Base-by-base conservation (phyloP, 2,888 invertebrate genomes). In the Mythimna vitellina region DNA sequence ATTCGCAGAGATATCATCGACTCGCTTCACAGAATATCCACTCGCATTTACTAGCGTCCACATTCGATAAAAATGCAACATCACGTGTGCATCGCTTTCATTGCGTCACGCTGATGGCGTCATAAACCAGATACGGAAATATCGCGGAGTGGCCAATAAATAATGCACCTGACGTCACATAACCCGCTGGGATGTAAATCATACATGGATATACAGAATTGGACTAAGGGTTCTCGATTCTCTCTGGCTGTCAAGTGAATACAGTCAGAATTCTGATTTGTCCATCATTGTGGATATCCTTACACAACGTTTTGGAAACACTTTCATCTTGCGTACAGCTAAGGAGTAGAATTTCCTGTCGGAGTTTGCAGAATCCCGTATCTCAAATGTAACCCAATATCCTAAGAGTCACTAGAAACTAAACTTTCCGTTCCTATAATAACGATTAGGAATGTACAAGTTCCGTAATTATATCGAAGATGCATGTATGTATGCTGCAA, bases 131-230 rank as follows among this genome's bases (percentile, higher is more conserved):
- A 29, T 56, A 58, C 42, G 62, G 56, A 67, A 70, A 81, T 80
- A 76, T 76, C 51, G 51, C 54, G 3, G 42, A 62, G 22, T 57
- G 32, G n/a, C 46, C 64, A 73, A 82, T 84, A 86, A 84, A 84
- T 84, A 84, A 80, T 82, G 76, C 77, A 79, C 71, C 70, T 68
- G 76, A 65, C 73, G 73, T 62, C 70, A 72, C 58, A 49, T 38
- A 61, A 25, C 56, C 56, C 58, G 32, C 53, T 32, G n/a, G 32
- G n/a, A 38, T 72, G 61, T 51, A n/a, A 51, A 51, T 20, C 7
- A 46, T 6, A 3, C 20, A 51, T 51, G n/a, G 20, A 51, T n/a
- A 51, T 46, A 51, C 8, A 51, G 49, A 51, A 51, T n/a, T n/a
- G 20, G 49, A 51, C 49, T 51, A 51, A 51, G 49, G 3, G 9